Percentiles rank a stretch among this genome's conserved stretches.
Conservation (phyloP, 2,797 vertebrate genomes). For the Megaceryle alcyon region DNA sequence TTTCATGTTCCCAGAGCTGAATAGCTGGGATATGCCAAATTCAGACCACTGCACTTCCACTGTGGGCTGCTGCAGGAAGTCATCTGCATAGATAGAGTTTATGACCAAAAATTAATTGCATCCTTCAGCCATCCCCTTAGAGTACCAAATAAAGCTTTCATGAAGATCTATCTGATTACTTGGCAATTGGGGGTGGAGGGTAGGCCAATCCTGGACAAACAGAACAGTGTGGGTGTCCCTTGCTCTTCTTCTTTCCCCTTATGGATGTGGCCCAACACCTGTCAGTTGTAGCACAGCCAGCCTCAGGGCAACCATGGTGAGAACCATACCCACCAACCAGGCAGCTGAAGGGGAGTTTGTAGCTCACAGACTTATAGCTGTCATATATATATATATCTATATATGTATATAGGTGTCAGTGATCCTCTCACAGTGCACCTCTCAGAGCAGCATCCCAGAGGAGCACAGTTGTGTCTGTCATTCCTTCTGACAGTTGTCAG, state of each 20-base stretch:
- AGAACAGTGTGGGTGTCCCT: background rate
- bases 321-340: background rate
- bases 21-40: background rate
- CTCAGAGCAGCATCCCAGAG: background rate
- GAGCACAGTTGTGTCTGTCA: background rate
- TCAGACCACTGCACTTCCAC: background rate
- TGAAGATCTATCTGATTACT: background rate
- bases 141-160: background rate
- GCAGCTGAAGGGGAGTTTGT: background rate
- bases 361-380: no score
- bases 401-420: no score
- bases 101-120: background rate
- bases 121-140: background rate
- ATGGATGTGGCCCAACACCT: background rate
- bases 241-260: background rate
- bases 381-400: no score
- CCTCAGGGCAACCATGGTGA: background rate
- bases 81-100: background rate
- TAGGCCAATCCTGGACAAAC: background rate
- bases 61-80: background rate
- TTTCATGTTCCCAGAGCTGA: background rate
- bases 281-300: background rate
- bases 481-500: background rate
- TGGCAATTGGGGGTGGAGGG: no score
- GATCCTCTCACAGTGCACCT: background rate